phyloP scores from a whole-genome alignment of 2,888 invertebrate genomes.

The Yponomeuta sedellus region DNA sequence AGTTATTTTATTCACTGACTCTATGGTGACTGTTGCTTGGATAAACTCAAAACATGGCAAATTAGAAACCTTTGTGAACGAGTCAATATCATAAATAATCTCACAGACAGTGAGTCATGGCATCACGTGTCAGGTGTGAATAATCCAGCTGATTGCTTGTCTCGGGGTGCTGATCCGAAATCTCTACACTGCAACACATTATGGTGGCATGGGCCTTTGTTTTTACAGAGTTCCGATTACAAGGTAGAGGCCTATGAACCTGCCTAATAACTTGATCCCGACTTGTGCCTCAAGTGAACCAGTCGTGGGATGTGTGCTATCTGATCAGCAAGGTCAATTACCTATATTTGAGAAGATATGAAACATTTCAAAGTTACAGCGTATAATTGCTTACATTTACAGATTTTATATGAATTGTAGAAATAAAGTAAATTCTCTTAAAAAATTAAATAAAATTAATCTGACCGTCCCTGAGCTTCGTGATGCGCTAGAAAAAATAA shows the following conservation, averaged over 20 bases:
- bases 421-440: not conserved
- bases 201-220: constrained; percentile 8
- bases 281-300: too few species aligned
- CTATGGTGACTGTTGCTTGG: constrained; percentile 2
- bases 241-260: not conserved
- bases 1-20: constrained; percentile 4
- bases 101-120: not conserved
- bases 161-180: not conserved
- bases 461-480: not conserved
- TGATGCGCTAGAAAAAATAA: not conserved
- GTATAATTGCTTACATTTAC: not conserved
- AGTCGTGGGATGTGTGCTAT: not conserved
- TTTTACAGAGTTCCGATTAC: not conserved
- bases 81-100: not conserved
- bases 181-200: not conserved
- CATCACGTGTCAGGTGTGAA: not conserved
- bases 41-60: not conserved
- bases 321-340: not conserved
- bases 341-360: not conserved
- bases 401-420: not conserved
- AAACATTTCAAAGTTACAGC: not conserved
- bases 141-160: constrained; percentile 1
- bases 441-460: not conserved
- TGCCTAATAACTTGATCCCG: not conserved
- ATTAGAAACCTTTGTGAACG: not conserved